A percentile compares a stretch with the other conserved stretches of the same genome.
Conservation (phyloP, 53 echinoderm and acorn worm genomes). For the Arbacia lixula region DNA sequence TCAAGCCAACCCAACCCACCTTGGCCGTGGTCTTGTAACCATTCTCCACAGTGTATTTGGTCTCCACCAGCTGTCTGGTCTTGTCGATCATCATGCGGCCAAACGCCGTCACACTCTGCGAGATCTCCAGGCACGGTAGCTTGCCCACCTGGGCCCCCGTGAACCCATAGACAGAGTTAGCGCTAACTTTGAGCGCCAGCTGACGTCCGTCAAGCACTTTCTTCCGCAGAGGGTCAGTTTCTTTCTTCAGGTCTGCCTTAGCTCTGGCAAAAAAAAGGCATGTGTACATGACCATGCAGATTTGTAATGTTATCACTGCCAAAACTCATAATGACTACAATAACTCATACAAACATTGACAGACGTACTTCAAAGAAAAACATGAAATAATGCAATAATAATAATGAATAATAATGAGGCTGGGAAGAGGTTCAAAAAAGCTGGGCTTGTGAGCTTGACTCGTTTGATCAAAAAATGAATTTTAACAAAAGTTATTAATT, state of each 20-base stretch:
- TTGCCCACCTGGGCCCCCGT: slow-evolving; percentile 98
- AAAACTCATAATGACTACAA: no score
- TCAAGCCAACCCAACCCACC: no score
- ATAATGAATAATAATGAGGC: no score
- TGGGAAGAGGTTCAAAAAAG: no score
- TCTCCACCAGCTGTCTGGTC: slow-evolving; percentile 89
- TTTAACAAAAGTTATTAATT: no score
- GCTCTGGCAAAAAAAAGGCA: slow-evolving; percentile 67
- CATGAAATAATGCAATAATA: no score
- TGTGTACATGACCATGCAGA: no score
- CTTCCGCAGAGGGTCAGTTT: slow-evolving; percentile 88
- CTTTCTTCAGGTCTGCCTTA: slow-evolving; percentile 94
- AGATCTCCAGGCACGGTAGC: slow-evolving; percentile 93
- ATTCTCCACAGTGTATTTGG: slow-evolving; percentile 85
- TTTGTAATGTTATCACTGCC: no score
- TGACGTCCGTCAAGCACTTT: slow-evolving; percentile 95
- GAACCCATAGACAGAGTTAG: slow-evolving; percentile 98
- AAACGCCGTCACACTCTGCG: slow-evolving; percentile 96
- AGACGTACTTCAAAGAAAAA: no score
- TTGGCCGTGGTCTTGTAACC: slow-evolving; percentile 84
- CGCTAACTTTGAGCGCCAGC: slow-evolving; percentile 93
- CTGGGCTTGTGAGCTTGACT: no score
- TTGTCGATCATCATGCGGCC: slow-evolving; percentile 96
- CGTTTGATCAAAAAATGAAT: no score
- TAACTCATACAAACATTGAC: no score